Evolutionary conservation across 2,113 vertebrate genomes (phyloP).

Genomic region (Oophaga pumilio): DNA sequence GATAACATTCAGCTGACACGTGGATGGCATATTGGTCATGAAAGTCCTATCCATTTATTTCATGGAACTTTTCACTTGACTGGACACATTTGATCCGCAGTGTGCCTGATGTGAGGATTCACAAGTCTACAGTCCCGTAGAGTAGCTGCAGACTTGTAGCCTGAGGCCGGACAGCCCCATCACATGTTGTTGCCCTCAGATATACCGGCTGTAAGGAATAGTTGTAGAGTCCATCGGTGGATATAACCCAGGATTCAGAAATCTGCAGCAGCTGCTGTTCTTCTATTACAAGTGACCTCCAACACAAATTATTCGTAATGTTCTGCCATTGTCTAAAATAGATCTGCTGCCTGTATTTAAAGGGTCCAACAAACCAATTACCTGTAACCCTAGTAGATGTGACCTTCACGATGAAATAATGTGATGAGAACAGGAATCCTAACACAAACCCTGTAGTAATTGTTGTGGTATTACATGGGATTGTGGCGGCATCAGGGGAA

Average conservation of each 20-base stretch:
- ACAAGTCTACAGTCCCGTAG: no score
- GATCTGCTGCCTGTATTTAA: neutral
- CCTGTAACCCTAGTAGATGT: neutral
- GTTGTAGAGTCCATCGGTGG: neutral
- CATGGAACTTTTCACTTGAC: no score
- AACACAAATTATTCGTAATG: neutral
- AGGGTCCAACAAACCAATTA: slow-evolving; percentile 11
- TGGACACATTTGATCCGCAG: no score
- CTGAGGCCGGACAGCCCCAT: neutral
- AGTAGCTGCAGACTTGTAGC: no score
- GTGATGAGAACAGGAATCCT: neutral
- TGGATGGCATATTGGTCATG: no score
- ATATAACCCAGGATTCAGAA: neutral
- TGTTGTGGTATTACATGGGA: neutral
- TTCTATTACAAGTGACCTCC: neutral
- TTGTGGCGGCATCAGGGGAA: neutral
- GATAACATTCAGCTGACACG: no score
- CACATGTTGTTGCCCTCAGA: neutral
- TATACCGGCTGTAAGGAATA: neutral
- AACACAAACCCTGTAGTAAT: neutral
- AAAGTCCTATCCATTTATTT: no score
- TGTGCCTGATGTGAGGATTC: no score
- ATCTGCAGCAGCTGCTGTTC: neutral
- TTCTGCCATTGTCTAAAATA: neutral
- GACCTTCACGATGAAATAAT: neutral